A percentile compares a stretch with the other conserved stretches of the same genome.
phyloP scores from a whole-genome alignment of 2,888 invertebrate genomes.

The Atherix ibis region DNA sequence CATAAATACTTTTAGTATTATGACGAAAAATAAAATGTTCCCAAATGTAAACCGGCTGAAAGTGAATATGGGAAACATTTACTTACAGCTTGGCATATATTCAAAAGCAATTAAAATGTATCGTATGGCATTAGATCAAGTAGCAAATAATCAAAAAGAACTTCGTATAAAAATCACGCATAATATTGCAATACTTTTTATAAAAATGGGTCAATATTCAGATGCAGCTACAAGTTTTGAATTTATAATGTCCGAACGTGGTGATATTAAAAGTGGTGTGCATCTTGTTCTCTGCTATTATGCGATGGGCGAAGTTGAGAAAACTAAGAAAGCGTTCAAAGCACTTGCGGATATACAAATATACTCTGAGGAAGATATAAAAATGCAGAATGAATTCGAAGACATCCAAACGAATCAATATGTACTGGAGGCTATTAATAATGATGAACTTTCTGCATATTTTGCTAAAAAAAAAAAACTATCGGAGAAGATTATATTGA shows the following conservation, averaged over 20 bases:
- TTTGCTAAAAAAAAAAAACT: constrained; percentile 54
- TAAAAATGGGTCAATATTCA: constrained; percentile 89
- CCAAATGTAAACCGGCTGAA: constrained; percentile 84
- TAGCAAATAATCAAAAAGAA: constrained; percentile 83
- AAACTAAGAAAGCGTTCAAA: constrained; percentile 84
- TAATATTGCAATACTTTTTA: constrained; percentile 80
- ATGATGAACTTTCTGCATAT: constrained; percentile 57
- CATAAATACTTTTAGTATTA: constrained; percentile 85
- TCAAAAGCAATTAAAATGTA: constrained; percentile 94
- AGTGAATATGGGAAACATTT: constrained; percentile 97
- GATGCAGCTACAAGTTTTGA: constrained; percentile 96
- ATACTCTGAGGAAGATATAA: constrained; percentile 63
- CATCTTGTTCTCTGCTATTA: constrained; percentile 80
- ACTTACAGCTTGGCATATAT: constrained; percentile 84
- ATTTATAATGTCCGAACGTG: constrained; percentile 92
- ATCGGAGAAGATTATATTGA: constrained; percentile 69
- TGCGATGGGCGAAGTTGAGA: constrained; percentile 80
- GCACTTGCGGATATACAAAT: constrained; percentile 77
- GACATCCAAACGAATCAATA: constrained; percentile 37
- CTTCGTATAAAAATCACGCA: constrained; percentile 92
- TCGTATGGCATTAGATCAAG: constrained; percentile 96
- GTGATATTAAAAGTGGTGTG: constrained; percentile 75
- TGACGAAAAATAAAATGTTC: constrained; percentile 87
- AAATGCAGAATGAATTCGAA: constrained; percentile 35
- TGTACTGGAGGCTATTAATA: constrained; percentile 59